Conservation (phyloP, 2,797 vertebrate species). For the Cyclopterus lumpus region DNA sequence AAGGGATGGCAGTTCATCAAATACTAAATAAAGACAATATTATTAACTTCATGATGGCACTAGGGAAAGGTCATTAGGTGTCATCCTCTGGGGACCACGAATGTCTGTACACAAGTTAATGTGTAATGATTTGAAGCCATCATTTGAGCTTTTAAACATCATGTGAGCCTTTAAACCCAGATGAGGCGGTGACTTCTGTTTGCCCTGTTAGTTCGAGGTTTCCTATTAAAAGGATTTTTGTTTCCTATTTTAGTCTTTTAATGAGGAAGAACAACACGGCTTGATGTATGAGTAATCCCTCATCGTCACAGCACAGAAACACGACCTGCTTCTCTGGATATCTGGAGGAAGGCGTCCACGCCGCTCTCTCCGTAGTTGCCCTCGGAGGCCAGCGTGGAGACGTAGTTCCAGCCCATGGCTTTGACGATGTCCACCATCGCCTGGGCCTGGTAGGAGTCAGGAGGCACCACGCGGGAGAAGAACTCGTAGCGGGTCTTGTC, state of each 20-base stretch:
- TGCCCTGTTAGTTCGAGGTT: slow-evolving; percentile 30
- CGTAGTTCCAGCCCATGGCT: slow-evolving; percentile 94
- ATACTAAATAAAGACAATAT: not conserved
- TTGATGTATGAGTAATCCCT: slow-evolving; percentile 49
- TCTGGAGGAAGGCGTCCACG: slow-evolving; percentile 92
- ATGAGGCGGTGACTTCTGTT: slow-evolving; percentile 17
- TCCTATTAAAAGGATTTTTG: slow-evolving; percentile 47
- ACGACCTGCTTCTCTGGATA: slow-evolving; percentile 91
- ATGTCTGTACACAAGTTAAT: too few relatives aligned
- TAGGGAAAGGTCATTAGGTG: not conserved
- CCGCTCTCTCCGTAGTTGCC: slow-evolving; percentile 96
- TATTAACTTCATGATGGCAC: not conserved
- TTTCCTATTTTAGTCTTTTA: slow-evolving; percentile 51
- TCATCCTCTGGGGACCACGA: not conserved
- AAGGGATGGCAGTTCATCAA: not conserved
- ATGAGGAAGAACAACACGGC: slow-evolving; percentile 36
- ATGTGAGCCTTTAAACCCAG: slow-evolving; percentile 47
- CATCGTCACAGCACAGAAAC: slow-evolving; percentile 29
- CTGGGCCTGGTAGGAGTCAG: slow-evolving; percentile 94
- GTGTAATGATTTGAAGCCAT: too few relatives aligned
- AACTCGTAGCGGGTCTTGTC: slow-evolving; percentile 93
- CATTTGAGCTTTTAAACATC: slow-evolving; percentile 45
- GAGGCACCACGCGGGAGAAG: slow-evolving; percentile 94
- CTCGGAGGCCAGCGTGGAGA: slow-evolving; percentile 91
- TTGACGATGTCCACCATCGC: slow-evolving; percentile 95